A percentile compares a stretch with the other conserved stretches of the same genome.
These are phyloP conservation scores for Digitonthophagus gazella DNA, from an alignment of 2,888 invertebrate species.

Conservation along the genomic window DNA sequence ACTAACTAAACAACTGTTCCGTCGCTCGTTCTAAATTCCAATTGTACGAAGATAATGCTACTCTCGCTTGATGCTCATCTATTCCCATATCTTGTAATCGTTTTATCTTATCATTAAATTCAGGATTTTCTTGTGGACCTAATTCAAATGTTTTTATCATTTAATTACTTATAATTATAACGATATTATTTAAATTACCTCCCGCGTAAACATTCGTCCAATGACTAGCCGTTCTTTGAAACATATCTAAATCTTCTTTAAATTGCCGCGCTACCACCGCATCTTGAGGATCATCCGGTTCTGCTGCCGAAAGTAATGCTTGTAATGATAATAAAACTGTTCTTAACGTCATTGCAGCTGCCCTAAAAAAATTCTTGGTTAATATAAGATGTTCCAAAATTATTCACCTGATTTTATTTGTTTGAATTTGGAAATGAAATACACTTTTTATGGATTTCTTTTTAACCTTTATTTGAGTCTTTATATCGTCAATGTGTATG, in stretches of 20 bases:
- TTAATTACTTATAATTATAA: neutral
- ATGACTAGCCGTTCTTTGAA: conserved; percentile 87
- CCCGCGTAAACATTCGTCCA: conserved; percentile 96
- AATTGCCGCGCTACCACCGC: conserved; percentile 98
- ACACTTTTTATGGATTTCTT: too few species aligned
- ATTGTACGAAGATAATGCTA: conserved; percentile 86
- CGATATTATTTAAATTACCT: conserved; percentile 52
- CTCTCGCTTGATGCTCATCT: conserved; percentile 82
- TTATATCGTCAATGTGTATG: too few species aligned
- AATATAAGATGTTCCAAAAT: conserved; percentile 4
- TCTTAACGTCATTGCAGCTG: conserved; percentile 96
- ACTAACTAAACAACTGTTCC: conserved; percentile 82
- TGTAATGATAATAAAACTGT: conserved; percentile 95
- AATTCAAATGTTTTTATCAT: conserved; percentile 33
- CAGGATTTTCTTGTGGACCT: conserved; percentile 73
- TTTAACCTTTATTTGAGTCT: too few species aligned
- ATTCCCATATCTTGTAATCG: conserved; percentile 93
- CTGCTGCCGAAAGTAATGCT: conserved; percentile 88
- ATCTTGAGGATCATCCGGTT: conserved; percentile 93
- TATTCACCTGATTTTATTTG: neutral
- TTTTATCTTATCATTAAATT: conserved; percentile 84
- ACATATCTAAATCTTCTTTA: conserved; percentile 84
- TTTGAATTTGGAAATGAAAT: neutral
- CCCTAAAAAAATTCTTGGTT: conserved; percentile 71
- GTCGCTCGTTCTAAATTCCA: conserved; percentile 93